These are phyloP conservation scores for Folsomia manolachei DNA, from an alignment of 2,888 invertebrate genomes.

Conservation along the genomic window DNA sequence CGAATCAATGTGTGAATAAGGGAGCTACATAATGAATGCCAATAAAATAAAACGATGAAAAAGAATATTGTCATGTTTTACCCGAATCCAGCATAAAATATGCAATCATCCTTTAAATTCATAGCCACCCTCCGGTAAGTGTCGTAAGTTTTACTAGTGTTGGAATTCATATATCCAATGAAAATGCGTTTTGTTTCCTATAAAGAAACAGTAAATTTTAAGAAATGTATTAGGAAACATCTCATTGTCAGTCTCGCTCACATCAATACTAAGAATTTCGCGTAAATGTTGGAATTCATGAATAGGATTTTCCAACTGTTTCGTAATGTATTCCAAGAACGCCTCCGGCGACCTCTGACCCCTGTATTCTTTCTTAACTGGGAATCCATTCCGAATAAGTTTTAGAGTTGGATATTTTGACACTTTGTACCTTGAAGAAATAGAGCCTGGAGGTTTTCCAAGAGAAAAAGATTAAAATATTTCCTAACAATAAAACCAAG, in stretches of 20 bases:
- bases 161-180: conserved; percentile 82
- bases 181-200: conserved; percentile 68
- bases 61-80: conserved; percentile 46
- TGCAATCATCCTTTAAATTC: conserved; percentile 90
- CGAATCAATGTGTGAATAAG: not conserved
- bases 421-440: conserved; percentile 90
- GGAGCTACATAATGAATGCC: not conserved
- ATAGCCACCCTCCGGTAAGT: conserved; percentile 77
- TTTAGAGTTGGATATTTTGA: conserved; percentile 98
- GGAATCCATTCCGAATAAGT: conserved; percentile 83
- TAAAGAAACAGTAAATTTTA: too few species aligned
- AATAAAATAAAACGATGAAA: not conserved
- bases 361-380: conserved; percentile 85
- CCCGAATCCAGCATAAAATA: conserved; percentile 89
- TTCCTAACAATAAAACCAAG: not conserved
- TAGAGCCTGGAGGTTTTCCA: conserved; percentile 60
- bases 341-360: conserved; percentile 87
- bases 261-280: conserved; percentile 72
- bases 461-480: conserved; percentile 30
- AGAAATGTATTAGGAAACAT: too few species aligned
- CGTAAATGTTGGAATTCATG: conserved; percentile 70
- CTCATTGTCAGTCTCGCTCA: conserved; percentile 50
- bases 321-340: conserved; percentile 79
- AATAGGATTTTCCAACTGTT: conserved; percentile 83
- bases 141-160: conserved; percentile 76